These are phyloP conservation scores for Mesorhabditis belari DNA, from an alignment of 2,888 invertebrate genomes.

Conservation along the genomic window DNA sequence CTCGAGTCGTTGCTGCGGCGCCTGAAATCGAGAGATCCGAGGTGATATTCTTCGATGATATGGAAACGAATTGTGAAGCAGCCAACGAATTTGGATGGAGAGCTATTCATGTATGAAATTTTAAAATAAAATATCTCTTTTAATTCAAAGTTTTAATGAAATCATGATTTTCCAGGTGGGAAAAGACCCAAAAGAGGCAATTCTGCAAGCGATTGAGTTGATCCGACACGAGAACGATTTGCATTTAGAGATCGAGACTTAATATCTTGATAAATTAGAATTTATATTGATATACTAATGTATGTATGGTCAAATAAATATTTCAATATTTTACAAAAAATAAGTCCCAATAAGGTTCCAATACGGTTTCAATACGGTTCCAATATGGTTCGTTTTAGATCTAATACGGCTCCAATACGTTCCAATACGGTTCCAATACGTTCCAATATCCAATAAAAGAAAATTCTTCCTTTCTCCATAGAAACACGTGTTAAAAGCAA, in stretches of 20 bases:
- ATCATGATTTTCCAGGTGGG: not conserved
- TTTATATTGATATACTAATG: too few relatives aligned
- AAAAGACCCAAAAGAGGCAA: not conserved
- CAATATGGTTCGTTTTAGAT: too few relatives aligned
- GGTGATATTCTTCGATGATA: conserved; percentile 36
- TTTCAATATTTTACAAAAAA: too few relatives aligned
- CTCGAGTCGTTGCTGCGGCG: not conserved
- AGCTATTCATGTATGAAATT: conserved; percentile 22
- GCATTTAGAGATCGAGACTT: not conserved
- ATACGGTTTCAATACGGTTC: too few relatives aligned
- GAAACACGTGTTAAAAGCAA: too few relatives aligned
- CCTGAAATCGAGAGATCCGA: conserved; percentile 11
- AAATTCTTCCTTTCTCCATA: too few relatives aligned
- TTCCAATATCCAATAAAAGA: too few relatives aligned
- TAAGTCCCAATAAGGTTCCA: too few relatives aligned
- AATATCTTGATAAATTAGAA: too few relatives aligned
- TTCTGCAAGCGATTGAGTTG: not conserved
- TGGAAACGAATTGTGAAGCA: conserved; percentile 29
- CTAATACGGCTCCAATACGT: too few relatives aligned
- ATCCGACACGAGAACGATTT: not conserved
- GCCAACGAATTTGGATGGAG: conserved; percentile 32
- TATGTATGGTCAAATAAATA: too few relatives aligned
- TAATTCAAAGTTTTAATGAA: not conserved
- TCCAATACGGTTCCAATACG: too few relatives aligned
- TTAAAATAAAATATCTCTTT: not conserved